phyloP scores from a whole-genome alignment of 2,797 vertebrate species.

The Todus mexicanus region DNA sequence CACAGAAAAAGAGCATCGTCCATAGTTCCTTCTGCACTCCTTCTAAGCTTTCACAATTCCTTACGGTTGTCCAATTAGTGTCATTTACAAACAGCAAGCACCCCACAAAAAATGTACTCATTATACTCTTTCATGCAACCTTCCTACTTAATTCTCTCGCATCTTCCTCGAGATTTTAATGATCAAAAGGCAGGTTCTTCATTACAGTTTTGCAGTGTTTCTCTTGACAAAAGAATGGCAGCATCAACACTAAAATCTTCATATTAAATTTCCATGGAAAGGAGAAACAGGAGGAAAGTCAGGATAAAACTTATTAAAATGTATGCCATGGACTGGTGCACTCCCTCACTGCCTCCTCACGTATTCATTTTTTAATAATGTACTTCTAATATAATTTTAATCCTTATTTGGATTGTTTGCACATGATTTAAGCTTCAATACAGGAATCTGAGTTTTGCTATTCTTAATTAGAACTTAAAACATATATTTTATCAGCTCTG shows the following conservation, averaged over 20 bases:
- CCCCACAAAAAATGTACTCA: not conserved
- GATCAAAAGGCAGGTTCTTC: constrained; percentile 19
- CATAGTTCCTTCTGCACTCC: not conserved
- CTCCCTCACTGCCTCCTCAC: not conserved
- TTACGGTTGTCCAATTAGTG: not conserved
- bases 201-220: not conserved
- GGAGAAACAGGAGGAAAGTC: not conserved
- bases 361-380: not conserved
- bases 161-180: not conserved
- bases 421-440: not conserved
- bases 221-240: not conserved
- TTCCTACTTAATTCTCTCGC: constrained; percentile 8
- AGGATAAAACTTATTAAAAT: constrained; percentile 4
- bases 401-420: constrained; percentile 15
- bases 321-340: not conserved
- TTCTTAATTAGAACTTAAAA: constrained; percentile 42
- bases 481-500: not conserved
- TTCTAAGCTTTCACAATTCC: not conserved
- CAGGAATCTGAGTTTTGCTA: not conserved
- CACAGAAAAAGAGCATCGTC: not conserved
- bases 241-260: not conserved
- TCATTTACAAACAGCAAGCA: constrained; percentile 7
- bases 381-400: not conserved
- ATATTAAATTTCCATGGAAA: not conserved
- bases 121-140: not conserved